Base-by-base conservation (phyloP, 2,888 invertebrate genomes). In the Steinernema carpocapsae region DNA sequence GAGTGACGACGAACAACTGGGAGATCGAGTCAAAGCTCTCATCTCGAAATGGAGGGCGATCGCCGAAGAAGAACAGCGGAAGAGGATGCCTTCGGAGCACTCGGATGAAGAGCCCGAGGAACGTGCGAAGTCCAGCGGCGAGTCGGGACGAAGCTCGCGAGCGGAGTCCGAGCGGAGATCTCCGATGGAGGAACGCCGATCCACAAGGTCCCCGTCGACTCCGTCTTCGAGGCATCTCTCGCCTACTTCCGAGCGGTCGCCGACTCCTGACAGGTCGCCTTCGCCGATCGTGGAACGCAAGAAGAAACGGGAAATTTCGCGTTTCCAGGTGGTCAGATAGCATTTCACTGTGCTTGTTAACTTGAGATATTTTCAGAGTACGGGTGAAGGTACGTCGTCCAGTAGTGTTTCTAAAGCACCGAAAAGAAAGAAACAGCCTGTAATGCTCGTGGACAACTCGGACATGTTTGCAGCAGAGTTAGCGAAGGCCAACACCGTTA, bases 1-100 rank as follows among this genome's bases (percentile, higher is more conserved):
- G 3, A 29, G n/a, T 10, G 52, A 72, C 2, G 14, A 72, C 51
- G 51, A 46, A 7, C 29, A 72, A 10, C 51, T 52, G 12, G 72
- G 72, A 17, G 51, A 12, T 7, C 48, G 72, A 17, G 72, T 52
- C 4, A 32, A 14, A 7, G 32, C 32, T 10, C 51, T 72, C 42
- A 51, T 72, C 14, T 22, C 22, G 42, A 46, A 56, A 22, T 72
- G 72, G 72, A n/a, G 72, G n/a, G 24, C 72, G 26, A 52, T 52
- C 7, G 72, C 72, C 42, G 51, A 51, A 32, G 52, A 26, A 26
- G 72, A 51, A 2, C 52, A 51, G 24, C 51, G 51, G 19, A 37
- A 37, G 4, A 51, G 52, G 52, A 72, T 19, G 37, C 51, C 19
- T 29, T 17, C 37, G 51, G 64, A 56, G 56, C 48, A 19, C 2